Base-by-base conservation (phyloP, 2,888 invertebrate species). In the Aethes cnicana region DNA sequence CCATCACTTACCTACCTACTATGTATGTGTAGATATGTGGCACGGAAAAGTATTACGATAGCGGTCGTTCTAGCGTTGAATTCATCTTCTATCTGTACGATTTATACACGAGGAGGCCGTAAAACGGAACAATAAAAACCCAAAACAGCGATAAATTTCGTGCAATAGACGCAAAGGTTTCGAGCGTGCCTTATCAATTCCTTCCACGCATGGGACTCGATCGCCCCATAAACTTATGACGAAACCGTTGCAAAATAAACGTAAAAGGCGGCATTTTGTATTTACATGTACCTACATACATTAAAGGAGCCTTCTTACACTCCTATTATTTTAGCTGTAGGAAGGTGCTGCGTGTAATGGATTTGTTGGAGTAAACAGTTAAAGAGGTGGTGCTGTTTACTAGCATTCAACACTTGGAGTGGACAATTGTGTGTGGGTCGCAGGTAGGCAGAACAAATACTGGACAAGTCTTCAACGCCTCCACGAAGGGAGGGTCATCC, bases 71-170 rank as follows among this genome's bases (percentile, higher is more conserved):
- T 73, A 79, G 76, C 72, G 73, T 73, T 77, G 79, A 85, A 88
- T 88, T 85, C 84, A 85, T 87, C 85, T 87, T 87, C 81, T 89
- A 88, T 87, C 89, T 87, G 77, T 81, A 80, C 83, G 83, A 88
- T 89, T 89, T 89, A 89, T 88, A 83, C 73, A 82, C 83, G 86
- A 77, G 77, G 75, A 86, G 84, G 89, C 85, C 85, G 86, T 90
- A 90, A 90, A 90, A 88, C 88, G 86, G 85, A 90, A 90, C 90
- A 90, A 90, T 90, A 90, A 90, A 90, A 90, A 90, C 89, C 89
- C 90, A 90, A 90, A 90, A 90, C 90, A 90, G 88, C 85, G 84
- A 90, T 90, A 90, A 90, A 90, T 90, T 90, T 87, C 79, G 74
- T 82, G 87, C 86, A 88, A 89, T 88, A 88, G 88, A 86, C 83